A percentile compares a stretch with the other conserved stretches of the same genome.
phyloP scores from a whole-genome alignment of 2,888 invertebrate genomes.

The Meghimatium bilineatum region DNA sequence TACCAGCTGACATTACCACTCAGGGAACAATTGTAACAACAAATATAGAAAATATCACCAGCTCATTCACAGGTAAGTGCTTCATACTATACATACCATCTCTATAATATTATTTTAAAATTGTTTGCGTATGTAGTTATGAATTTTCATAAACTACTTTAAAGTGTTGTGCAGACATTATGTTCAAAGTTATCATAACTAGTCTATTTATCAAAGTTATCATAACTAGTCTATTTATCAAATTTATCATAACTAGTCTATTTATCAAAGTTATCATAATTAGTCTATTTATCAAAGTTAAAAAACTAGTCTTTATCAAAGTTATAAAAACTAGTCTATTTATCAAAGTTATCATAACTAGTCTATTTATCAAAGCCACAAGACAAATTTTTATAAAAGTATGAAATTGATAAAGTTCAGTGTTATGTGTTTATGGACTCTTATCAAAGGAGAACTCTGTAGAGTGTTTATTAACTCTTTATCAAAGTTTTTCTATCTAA shows the following conservation, averaged over 20 bases:
- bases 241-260: too few species aligned
- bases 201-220: too few species aligned
- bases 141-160: too few species aligned
- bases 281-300: too few species aligned
- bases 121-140: too few species aligned
- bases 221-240: too few species aligned
- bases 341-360: too few species aligned
- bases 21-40: not conserved
- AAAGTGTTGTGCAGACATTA: too few species aligned
- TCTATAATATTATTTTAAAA: not conserved
- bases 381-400: not conserved
- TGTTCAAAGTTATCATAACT: too few species aligned
- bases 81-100: not conserved
- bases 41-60: not conserved
- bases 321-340: not conserved
- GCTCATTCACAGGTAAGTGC: constrained; percentile 10
- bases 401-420: not conserved
- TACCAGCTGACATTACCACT: not conserved
- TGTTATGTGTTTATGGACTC: too few species aligned
- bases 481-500: not conserved
- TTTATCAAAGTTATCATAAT: too few species aligned
- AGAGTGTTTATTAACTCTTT: not conserved
- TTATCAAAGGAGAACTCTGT: not conserved
- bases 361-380: too few species aligned
- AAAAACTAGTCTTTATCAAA: not conserved